Base-by-base conservation (phyloP, 2,797 vertebrate genomes). In the Brachymystax lenok region DNA sequence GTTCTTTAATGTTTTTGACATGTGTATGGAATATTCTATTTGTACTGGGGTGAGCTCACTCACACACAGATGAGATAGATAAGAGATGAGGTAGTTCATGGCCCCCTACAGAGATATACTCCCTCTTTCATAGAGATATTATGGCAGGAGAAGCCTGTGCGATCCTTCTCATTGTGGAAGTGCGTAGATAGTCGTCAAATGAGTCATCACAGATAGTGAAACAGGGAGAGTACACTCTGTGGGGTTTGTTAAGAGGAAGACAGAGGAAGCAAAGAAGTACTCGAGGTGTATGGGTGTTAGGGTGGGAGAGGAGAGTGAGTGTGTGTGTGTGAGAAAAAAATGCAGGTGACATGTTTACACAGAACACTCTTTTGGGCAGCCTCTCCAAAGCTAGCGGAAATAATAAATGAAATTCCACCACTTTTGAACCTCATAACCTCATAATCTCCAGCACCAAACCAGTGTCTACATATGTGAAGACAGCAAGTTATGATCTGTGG, bases 21-120 rank as follows among this genome's bases (percentile, higher is more conserved):
- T 27, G 66, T 2, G 28, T 17, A 71, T 83, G 73, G 81, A 76
- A 76, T 77, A 78, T 81, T 81, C 74, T 72, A 51, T 71, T 73
- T 73, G 59, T 80, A 73, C 70, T 68, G 63, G 7, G 52, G n/a
- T 72, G 21, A 63, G 27, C 40, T 46, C 40, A 46, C 40, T 40
- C 2, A 40, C 35, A 46, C 40, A 46, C 10, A 46, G 40, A 46
- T 46, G 40, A 46, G 40, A 46, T 12, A 46, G 40, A 46, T 46
- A 6, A 68, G 14, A 6, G 30, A 68, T 16, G 30, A 46, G 40
- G 40, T 46, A 13, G 21, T 64, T 27, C 21, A 27, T 6, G 10
- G 61, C 4, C 19, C 17, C 19, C 54, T 7, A 16, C 19, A n/a
- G 17, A 56, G 54, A n/a, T 56, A 56, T 46, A 46, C 40, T 56